Conservation (phyloP, 2,888 invertebrate species). For the Epinotia demarniana region DNA sequence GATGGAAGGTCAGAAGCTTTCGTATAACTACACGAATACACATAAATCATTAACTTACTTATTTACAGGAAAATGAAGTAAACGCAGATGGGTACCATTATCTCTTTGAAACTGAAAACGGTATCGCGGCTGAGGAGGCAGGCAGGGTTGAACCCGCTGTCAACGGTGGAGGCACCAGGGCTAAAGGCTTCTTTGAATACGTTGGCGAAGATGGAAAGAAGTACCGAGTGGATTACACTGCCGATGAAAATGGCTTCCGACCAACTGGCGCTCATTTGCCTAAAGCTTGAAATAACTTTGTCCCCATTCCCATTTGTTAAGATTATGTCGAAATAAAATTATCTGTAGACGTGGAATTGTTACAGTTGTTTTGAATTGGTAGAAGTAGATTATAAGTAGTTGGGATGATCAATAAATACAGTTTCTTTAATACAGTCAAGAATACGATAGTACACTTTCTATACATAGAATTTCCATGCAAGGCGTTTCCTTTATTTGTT, state of each 20-base stretch:
- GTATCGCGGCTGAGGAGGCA: slow-evolving; percentile 86
- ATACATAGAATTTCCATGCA: no score
- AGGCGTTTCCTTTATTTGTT: no score
- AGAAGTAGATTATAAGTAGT: no score
- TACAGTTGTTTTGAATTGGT: neutral
- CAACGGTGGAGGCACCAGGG: slow-evolving; percentile 84
- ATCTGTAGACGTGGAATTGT: slow-evolving; percentile 28
- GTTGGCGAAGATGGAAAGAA: slow-evolving; percentile 86
- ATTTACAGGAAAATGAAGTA: slow-evolving; percentile 67
- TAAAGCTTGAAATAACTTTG: slow-evolving; percentile 48
- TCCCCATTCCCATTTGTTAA: slow-evolving; percentile 37
- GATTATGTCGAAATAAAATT: slow-evolving; percentile 21
- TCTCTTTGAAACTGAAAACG: slow-evolving; percentile 87
- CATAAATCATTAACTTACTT: no score
- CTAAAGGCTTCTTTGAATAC: slow-evolving; percentile 88
- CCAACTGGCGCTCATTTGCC: slow-evolving; percentile 83
- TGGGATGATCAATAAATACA: no score
- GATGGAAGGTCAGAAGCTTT: no score
- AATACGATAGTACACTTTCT: no score
- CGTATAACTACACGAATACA: no score
- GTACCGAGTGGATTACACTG: slow-evolving; percentile 84
- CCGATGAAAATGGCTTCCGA: slow-evolving; percentile 86
- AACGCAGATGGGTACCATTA: slow-evolving; percentile 85
- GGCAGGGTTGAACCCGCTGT: slow-evolving; percentile 83
- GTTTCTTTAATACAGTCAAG: no score